Evolutionary conservation across 2,888 invertebrate genomes (phyloP), one percentile per base, ranked within the genome.

Genomic region (Ectemnius cavifrons): DNA sequence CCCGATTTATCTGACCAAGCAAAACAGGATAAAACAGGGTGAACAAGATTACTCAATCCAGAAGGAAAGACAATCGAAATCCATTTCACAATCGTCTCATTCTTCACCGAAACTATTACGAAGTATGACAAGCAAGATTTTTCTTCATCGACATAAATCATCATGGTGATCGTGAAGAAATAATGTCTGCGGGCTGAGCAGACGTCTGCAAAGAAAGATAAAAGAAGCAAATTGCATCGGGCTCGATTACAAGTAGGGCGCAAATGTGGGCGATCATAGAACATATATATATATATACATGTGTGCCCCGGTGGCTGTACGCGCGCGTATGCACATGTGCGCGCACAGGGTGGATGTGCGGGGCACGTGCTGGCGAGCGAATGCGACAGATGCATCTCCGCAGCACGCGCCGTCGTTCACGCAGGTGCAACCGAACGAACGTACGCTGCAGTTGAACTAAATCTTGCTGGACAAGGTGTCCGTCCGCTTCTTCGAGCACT

Each of bases 381-480:
- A 73, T 71, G 78, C 75, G 84, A 84, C 86, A 87, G 86, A 86
- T 87, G 86, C 81, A 85, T 83, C 84, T 85, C 73, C 73, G 75
- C 78, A 82, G 86, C 86, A 86, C 86, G 86, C 85, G 86, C 85
- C 52, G 47, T 2, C 28, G 4, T 6, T 11, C 84, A 76, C 67
- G 81, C 80, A 86, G 86, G 86, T 86, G 86, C 69, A 73, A n/a
- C 71, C 45, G 61, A 58, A 70, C 45, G 61, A 58, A 70, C 72
- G 63, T 37, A 37, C 37, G 11, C 37, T 77, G 82, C 82, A 80
- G 78, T 80, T 75, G 77, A 84, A 85, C 81, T 86, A 86, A 86
- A 86, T 86, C 86, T 86, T 86, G 80, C 74, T 77, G 82, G 78
- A 82, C 82, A 85, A 83, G 77, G 81, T 77, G 84, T 78, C 74